Conservation (phyloP, 2,888 invertebrate genomes). For the Leucophenga montana region DNA sequence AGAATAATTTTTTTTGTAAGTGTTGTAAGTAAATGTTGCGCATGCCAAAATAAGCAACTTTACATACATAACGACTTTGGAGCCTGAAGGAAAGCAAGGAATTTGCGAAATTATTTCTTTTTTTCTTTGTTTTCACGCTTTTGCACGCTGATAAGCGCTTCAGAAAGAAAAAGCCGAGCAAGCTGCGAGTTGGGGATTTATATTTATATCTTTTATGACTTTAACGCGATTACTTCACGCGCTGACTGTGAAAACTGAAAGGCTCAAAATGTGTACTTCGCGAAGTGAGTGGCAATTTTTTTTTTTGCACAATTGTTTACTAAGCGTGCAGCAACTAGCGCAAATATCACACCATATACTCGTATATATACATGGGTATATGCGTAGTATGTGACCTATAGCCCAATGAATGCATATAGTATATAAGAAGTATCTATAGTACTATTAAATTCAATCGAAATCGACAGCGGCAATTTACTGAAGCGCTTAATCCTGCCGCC, state of each 20-base stretch:
- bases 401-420: slow-evolving; percentile 3
- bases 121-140: not conserved
- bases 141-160: slow-evolving; percentile 14
- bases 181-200: slow-evolving; percentile 13
- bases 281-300: slow-evolving; percentile 8
- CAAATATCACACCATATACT: not conserved
- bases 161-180: too few species aligned
- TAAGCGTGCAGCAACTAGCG: not conserved
- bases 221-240: slow-evolving; percentile 41
- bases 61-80: too few species aligned
- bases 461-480: not conserved
- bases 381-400: not conserved
- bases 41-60: slow-evolving; percentile 7
- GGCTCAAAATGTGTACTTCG: not conserved
- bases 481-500: slow-evolving; percentile 9
- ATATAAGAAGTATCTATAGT: not conserved
- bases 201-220: slow-evolving; percentile 20
- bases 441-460: slow-evolving; percentile 6
- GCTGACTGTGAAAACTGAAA: slow-evolving; percentile 44
- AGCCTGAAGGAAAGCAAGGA: not conserved
- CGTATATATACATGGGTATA: not conserved
- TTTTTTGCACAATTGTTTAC: not conserved
- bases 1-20: too few species aligned
- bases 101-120: not conserved
- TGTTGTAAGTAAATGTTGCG: slow-evolving; percentile 13